These are phyloP conservation scores for Achlya flavicornis DNA, from an alignment of 2,888 invertebrate species.

Conservation along the genomic window DNA sequence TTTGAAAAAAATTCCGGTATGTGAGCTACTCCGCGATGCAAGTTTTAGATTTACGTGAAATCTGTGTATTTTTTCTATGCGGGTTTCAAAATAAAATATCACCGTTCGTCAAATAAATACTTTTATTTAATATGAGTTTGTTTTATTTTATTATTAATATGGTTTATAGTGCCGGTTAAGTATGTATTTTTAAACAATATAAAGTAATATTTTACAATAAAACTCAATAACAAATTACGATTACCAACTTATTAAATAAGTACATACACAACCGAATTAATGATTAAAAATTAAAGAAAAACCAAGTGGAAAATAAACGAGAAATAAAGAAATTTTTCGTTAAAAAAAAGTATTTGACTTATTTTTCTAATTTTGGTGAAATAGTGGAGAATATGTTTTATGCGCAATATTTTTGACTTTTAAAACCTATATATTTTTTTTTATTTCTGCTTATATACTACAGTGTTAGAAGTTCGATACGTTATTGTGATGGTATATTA, in stretches of 20 bases:
- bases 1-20: constrained; percentile 72
- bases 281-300: constrained; percentile 52
- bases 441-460: constrained; percentile 62
- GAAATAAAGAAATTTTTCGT: constrained; percentile 39
- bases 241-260: constrained; percentile 81
- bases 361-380: constrained; percentile 71
- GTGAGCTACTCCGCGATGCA: constrained; percentile 72
- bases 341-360: constrained; percentile 49
- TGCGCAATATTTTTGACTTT: constrained; percentile 19
- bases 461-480: constrained; percentile 62
- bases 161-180: constrained; percentile 78
- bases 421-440: constrained; percentile 12
- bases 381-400: constrained; percentile 61
- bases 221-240: constrained; percentile 68
- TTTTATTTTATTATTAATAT: constrained; percentile 64
- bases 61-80: constrained; percentile 28
- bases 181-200: constrained; percentile 79
- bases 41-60: constrained; percentile 20
- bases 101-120: constrained; percentile 72
- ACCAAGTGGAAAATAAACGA: constrained; percentile 47
- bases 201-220: constrained; percentile 75
- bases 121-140: constrained; percentile 78
- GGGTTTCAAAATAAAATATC: constrained; percentile 74
- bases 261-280: constrained; percentile 84
- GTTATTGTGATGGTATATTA: constrained; percentile 25